These are phyloP conservation scores for Hydraecia micacea DNA, from an alignment of 2,888 invertebrate species.

Conservation along the genomic window DNA sequence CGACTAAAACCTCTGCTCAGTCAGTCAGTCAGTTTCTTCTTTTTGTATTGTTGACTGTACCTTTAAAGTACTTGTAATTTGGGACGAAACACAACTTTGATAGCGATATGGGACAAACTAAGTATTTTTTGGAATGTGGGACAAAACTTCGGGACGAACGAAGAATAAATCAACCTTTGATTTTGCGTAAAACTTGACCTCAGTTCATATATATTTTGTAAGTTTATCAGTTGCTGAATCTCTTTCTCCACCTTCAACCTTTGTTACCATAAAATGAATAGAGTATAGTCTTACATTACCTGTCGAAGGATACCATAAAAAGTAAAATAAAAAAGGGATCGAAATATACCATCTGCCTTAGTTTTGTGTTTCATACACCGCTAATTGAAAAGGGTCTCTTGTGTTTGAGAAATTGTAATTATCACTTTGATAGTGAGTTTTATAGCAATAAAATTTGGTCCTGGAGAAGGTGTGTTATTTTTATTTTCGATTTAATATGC, in stretches of 20 bases:
- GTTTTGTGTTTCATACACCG: constrained; percentile 73
- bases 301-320: constrained; percentile 76
- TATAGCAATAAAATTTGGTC: constrained; percentile 22
- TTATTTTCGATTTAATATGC: not conserved
- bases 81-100: too few relatives aligned
- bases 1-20: not conserved
- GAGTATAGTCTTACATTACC: constrained; percentile 71
- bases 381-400: constrained; percentile 78
- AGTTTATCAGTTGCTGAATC: not conserved
- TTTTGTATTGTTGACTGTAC: too few relatives aligned
- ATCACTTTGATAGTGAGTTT: constrained; percentile 49
- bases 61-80: too few relatives aligned
- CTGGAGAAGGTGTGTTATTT: not conserved
- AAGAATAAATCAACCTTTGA: not conserved
- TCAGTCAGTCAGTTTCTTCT: too few relatives aligned
- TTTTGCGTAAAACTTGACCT: not conserved
- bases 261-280: constrained; percentile 16
- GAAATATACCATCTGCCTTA: constrained; percentile 67
- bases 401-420: constrained; percentile 59
- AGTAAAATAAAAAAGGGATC: constrained; percentile 61
- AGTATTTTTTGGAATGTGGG: too few relatives aligned
- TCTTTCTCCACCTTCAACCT: not conserved
- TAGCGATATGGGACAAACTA: too few relatives aligned
- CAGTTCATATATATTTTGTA: not conserved
- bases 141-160: too few relatives aligned